phyloP scores from a whole-genome alignment of 1,140 invertebrate genomes.

The Phocides pigmalion region DNA sequence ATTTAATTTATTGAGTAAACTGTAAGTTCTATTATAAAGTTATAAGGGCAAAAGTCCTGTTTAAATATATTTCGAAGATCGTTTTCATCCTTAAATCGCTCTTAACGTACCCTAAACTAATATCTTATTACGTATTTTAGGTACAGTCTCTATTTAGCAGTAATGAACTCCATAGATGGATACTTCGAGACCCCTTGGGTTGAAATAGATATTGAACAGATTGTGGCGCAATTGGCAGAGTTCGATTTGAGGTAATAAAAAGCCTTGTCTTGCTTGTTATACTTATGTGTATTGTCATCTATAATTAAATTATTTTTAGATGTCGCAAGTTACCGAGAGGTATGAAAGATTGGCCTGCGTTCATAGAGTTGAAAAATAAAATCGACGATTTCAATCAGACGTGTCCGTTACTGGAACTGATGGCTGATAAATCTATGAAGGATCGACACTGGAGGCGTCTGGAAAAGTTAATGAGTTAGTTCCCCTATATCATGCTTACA shows the following conservation, averaged over 20 bases:
- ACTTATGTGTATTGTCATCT: too few relatives aligned
- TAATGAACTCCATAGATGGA: slow-evolving; percentile 92
- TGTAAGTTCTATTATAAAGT: slow-evolving; percentile 82
- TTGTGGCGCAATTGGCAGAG: slow-evolving; percentile 90
- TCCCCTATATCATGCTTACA: too few relatives aligned
- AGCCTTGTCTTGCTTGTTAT: too few relatives aligned
- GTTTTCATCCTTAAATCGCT: too few relatives aligned
- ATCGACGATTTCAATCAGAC: slow-evolving; percentile 96
- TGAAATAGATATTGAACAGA: slow-evolving; percentile 93
- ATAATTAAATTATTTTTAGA: slow-evolving; percentile 67
- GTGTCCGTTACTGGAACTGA: slow-evolving; percentile 93
- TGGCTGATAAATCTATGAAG: slow-evolving; percentile 96
- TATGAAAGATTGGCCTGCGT: slow-evolving; percentile 95
- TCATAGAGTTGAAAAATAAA: slow-evolving; percentile 92
- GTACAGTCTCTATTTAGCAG: slow-evolving; percentile 89
- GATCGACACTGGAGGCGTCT: slow-evolving; percentile 93
- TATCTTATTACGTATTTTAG: slow-evolving; percentile 44
- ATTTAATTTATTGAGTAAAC: slow-evolving; percentile 92
- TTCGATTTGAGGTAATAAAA: slow-evolving; percentile 90
- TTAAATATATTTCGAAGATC: too few relatives aligned
- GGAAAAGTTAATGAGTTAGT: slow-evolving; percentile 85
- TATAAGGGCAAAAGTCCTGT: too few relatives aligned
- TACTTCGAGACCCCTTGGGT: slow-evolving; percentile 94
- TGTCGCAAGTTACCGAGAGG: slow-evolving; percentile 91
- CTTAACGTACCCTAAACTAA: background rate